These are phyloP conservation scores for Sclerodermus sp. DNA, from an alignment of 2,888 invertebrate species.

Conservation along the genomic window DNA sequence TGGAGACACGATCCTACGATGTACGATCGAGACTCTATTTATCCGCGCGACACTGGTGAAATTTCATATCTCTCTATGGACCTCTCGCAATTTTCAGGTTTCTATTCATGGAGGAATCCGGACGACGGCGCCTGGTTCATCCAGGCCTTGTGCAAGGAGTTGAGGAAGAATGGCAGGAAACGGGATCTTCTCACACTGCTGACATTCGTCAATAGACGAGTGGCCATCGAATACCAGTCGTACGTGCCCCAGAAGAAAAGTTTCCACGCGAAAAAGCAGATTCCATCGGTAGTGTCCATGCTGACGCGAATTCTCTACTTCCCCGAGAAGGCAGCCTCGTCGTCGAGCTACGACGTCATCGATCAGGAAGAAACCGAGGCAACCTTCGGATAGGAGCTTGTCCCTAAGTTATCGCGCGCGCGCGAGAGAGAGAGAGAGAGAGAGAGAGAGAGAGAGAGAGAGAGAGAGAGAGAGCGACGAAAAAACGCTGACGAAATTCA, in stretches of 20 bases:
- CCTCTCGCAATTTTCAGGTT: constrained; percentile 58
- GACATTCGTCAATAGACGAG: constrained; percentile 65
- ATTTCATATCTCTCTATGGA: constrained; percentile 2
- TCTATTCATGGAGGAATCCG: constrained; percentile 70
- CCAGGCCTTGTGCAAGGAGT: constrained; percentile 65
- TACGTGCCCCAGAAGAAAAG: constrained; percentile 54
- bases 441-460: no score
- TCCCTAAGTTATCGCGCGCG: no score
- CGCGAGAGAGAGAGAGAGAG: no score
- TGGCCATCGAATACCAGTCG: constrained; percentile 70
- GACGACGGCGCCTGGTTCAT: constrained; percentile 74
- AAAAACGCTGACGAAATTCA: no score
- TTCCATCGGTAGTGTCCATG: constrained; percentile 70
- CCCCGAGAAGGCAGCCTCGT: constrained; percentile 1
- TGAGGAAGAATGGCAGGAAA: constrained; percentile 58
- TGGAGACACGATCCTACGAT: no score
- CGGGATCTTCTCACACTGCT: constrained; percentile 67
- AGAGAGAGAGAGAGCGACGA: no score
- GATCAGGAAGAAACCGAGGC: no score
- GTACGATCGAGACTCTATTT: background rate
- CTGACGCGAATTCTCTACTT: constrained; percentile 66
- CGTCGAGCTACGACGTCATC: no score
- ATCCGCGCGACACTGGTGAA: no score
- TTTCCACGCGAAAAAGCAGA: constrained; percentile 66
- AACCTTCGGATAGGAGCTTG: no score